Conservation (phyloP, 2,888 invertebrate genomes). For the Hypomecis atomaria region DNA sequence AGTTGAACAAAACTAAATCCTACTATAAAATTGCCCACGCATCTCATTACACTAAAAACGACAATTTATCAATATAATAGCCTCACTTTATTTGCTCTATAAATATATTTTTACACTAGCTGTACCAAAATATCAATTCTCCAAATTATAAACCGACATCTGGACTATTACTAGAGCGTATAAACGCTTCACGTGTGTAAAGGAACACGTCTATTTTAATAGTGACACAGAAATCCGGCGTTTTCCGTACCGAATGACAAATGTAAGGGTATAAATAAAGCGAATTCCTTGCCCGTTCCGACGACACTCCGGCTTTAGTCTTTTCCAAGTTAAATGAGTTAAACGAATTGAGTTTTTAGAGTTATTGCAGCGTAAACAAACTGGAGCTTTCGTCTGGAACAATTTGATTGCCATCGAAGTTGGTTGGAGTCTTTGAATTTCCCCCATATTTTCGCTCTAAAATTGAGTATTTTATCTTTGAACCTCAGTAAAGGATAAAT, state of each 20-base stretch:
- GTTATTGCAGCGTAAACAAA: constrained; percentile 14
- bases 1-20: no score
- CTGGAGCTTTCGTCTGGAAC: constrained; percentile 7
- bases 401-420: neutral
- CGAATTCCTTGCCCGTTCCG: constrained; percentile 42
- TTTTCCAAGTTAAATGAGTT: constrained; percentile 35
- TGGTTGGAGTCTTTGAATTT: neutral
- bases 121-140: constrained; percentile 20
- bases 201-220: constrained; percentile 60
- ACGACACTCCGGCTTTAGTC: constrained; percentile 18
- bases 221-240: constrained; percentile 59
- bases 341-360: constrained; percentile 6
- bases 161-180: constrained; percentile 36
- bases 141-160: constrained; percentile 23
- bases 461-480: no score
- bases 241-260: constrained; percentile 61
- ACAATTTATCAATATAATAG: neutral
- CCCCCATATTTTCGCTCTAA: no score
- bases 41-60: neutral
- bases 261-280: constrained; percentile 66
- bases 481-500: no score
- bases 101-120: constrained; percentile 1
- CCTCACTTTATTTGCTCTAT: neutral
- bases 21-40: no score
- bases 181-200: constrained; percentile 41